These are phyloP conservation scores for Eurystomus glaucurus DNA, from an alignment of 2,797 vertebrate species.

Conservation along the genomic window DNA sequence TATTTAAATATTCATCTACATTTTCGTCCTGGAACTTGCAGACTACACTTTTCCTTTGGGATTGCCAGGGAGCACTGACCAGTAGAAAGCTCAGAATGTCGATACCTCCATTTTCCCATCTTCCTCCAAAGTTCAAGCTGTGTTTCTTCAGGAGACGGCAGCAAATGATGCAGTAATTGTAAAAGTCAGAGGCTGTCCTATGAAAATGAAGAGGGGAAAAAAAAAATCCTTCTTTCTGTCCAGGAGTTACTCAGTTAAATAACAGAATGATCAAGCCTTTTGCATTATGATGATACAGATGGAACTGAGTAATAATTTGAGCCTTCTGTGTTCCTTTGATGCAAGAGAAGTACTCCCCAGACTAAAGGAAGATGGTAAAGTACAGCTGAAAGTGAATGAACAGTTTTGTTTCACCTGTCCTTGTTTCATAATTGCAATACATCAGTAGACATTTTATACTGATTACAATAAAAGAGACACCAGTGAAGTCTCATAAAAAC, in stretches of 20 bases:
- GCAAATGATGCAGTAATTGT: slow-evolving; percentile 18
- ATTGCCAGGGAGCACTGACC: background rate
- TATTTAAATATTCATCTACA: background rate
- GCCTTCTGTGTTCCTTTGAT: background rate
- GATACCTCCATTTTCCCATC: background rate
- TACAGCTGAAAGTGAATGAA: background rate
- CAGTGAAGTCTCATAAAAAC: background rate
- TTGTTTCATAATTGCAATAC: background rate
- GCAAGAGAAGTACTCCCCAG: background rate
- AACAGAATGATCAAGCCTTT: background rate
- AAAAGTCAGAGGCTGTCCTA: background rate
- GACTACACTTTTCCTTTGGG: rapidly evolving
- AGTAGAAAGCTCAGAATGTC: background rate
- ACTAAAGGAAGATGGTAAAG: background rate
- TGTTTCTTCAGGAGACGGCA: slow-evolving; percentile 54
- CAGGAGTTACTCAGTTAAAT: background rate
- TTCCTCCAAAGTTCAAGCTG: slow-evolving; percentile 20
- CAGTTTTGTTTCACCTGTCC: background rate
- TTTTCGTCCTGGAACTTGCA: background rate
- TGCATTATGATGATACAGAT: background rate
- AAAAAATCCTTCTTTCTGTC: background rate
- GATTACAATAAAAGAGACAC: background rate
- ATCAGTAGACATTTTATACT: background rate
- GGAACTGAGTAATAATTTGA: background rate
- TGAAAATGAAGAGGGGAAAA: background rate